Percentiles rank a stretch among this genome's conserved stretches.
Evolutionary conservation across 2,113 vertebrate species (phyloP).

Genomic region (Dascyllus trimaculatus): DNA sequence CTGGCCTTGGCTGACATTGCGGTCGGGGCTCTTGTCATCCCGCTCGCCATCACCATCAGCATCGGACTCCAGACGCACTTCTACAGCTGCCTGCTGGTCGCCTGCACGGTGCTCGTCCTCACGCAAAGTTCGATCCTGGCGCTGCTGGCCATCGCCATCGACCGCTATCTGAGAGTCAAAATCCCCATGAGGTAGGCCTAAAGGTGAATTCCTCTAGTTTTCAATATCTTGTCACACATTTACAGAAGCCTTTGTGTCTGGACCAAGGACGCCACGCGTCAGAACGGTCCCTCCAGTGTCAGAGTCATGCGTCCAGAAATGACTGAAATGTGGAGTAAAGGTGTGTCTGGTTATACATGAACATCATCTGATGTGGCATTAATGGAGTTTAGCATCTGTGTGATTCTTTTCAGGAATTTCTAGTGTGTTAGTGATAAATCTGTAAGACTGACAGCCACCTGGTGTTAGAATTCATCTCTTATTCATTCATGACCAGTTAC

Average conservation of each 20-base stretch:
- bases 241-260: conserved; percentile 48
- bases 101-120: conserved; percentile 94
- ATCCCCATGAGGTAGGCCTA: conserved; percentile 93
- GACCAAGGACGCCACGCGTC: conserved; percentile 23
- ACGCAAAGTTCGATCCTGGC: conserved; percentile 98
- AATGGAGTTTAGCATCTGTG: not conserved
- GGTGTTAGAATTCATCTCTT: not conserved
- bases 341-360: not conserved
- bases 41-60: conserved; percentile 94
- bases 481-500: not conserved
- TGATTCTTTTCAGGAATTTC: too few species aligned
- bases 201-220: conserved; percentile 67
- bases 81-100: conserved; percentile 93
- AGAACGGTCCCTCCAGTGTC: not conserved
- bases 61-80: conserved; percentile 90
- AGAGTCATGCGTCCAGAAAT: not conserved
- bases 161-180: conserved; percentile 96
- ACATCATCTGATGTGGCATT: not conserved
- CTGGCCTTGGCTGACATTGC: conserved; percentile 96
- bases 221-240: conserved; percentile 4
- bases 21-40: conserved; percentile 95
- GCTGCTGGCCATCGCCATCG: conserved; percentile 95
- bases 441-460: not conserved
- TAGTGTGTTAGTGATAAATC: not conserved
- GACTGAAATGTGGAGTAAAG: not conserved